Evolutionary conservation across 1,140 invertebrate genomes (phyloP).

Genomic region (Carcinoscorpius rotundicauda): DNA sequence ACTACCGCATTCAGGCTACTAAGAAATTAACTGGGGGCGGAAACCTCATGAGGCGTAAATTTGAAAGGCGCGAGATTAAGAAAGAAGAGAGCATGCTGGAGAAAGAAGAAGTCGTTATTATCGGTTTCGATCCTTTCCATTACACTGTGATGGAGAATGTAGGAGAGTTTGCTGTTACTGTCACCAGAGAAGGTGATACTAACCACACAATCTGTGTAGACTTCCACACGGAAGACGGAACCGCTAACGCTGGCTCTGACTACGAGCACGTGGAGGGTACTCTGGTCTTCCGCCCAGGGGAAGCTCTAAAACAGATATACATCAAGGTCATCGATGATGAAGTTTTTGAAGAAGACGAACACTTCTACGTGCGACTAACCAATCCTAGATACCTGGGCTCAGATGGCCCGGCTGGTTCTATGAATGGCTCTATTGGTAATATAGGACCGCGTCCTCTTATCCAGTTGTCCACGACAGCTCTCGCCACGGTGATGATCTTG

Average conservation of each 20-base stretch:
- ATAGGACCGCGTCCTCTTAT: slow-evolving; percentile 11
- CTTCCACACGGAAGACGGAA: slow-evolving; percentile 91
- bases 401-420: slow-evolving; percentile 6
- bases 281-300: slow-evolving; percentile 71
- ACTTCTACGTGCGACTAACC: slow-evolving; percentile 64
- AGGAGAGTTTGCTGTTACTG: slow-evolving; percentile 80
- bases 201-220: slow-evolving; percentile 52
- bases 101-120: slow-evolving; percentile 38
- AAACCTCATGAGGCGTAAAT: slow-evolving; percentile 72
- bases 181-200: slow-evolving; percentile 69
- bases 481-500: slow-evolving; percentile 92
- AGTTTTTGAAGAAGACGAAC: slow-evolving; percentile 97
- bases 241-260: slow-evolving; percentile 88
- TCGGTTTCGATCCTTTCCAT: slow-evolving; percentile 91
- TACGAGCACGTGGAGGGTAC: slow-evolving; percentile 78
- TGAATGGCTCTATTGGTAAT: slow-evolving; percentile 6
- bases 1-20: slow-evolving; percentile 74
- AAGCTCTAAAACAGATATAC: slow-evolving; percentile 83
- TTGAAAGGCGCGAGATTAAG: slow-evolving; percentile 49
- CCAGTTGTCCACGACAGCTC: slow-evolving; percentile 57
- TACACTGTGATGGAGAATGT: slow-evolving; percentile 99
- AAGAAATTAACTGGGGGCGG: slow-evolving; percentile 88
- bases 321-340: slow-evolving; percentile 96
- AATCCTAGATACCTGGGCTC: slow-evolving; percentile 18
- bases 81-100: slow-evolving; percentile 35